Conservation (phyloP, 2,797 vertebrate genomes). For the Enteromius paludinosus region DNA sequence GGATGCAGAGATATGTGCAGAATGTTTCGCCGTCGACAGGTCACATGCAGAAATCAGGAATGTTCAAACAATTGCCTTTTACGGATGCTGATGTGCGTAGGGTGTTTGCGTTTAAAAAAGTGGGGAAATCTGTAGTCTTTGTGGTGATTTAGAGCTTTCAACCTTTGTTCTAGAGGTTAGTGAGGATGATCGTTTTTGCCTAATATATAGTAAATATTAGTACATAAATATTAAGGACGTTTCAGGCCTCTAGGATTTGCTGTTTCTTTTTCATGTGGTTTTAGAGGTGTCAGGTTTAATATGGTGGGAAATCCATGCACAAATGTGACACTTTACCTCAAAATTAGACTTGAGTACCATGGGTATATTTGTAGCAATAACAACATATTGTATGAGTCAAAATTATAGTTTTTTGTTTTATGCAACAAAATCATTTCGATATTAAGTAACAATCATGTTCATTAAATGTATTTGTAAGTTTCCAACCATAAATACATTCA, state of each 20-base stretch:
- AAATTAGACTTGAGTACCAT: no score
- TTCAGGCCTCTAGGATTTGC: neutral
- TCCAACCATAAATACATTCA: no score
- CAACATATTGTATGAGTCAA: no score
- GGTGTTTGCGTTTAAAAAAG: slow-evolving; percentile 29
- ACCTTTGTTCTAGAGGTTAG: neutral
- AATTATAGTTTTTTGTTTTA: no score
- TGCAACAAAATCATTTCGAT: no score
- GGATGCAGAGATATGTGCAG: slow-evolving; percentile 7
- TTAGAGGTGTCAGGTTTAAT: neutral
- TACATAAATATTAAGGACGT: neutral
- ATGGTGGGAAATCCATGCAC: neutral
- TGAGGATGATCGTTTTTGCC: neutral
- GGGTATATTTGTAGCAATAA: no score
- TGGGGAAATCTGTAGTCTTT: slow-evolving; percentile 1
- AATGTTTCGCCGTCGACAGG: neutral
- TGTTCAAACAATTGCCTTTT: slow-evolving; percentile 51
- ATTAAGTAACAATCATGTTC: no score
- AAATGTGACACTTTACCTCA: no score
- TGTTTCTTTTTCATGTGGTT: neutral
- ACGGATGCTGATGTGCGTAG: slow-evolving; percentile 13
- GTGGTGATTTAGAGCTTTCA: neutral
- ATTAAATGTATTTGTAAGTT: no score
- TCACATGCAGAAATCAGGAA: slow-evolving; percentile 42
- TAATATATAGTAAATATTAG: neutral